A percentile compares a stretch with the other conserved stretches of the same genome.
Conservation (phyloP, 2,888 invertebrate genomes). For the Tryphoninae sp. region DNA sequence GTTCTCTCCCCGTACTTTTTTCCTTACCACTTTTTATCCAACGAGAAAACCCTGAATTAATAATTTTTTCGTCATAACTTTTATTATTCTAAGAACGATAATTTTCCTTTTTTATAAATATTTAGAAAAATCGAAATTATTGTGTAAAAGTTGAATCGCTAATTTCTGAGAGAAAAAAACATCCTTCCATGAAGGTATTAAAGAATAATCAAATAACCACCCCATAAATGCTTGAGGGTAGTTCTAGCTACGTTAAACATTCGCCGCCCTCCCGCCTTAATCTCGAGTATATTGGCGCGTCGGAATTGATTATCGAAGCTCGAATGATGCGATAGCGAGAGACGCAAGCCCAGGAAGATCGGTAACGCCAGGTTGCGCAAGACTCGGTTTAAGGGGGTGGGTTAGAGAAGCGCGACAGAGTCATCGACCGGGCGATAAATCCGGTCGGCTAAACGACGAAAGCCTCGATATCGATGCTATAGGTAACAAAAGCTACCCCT, state of each 20-base stretch:
- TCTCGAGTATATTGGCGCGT: slow-evolving; percentile 20
- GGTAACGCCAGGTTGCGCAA: slow-evolving; percentile 15
- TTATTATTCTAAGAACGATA: too few relatives aligned
- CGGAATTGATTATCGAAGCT: slow-evolving; percentile 47
- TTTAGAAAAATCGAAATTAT: too few relatives aligned
- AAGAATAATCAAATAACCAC: background rate
- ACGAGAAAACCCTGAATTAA: background rate
- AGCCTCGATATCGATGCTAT: slow-evolving; percentile 36
- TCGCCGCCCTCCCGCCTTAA: background rate
- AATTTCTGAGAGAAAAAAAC: background rate
- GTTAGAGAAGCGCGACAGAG: slow-evolving; percentile 33
- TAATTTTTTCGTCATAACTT: background rate
- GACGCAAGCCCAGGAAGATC: background rate
- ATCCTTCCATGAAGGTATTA: background rate
- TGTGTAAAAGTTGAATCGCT: background rate
- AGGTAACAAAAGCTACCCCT: slow-evolving; percentile 40
- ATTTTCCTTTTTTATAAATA: too few relatives aligned
- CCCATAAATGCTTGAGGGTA: too few relatives aligned
- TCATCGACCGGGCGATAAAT: slow-evolving; percentile 57
- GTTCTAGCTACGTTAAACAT: too few relatives aligned
- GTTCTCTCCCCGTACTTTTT: too few relatives aligned
- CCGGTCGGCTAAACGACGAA: slow-evolving; percentile 36
- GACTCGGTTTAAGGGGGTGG: background rate
- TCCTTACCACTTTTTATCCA: too few relatives aligned
- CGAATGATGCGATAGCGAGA: slow-evolving; percentile 32